Percentiles rank a stretch among this genome's conserved stretches.
phyloP scores from a whole-genome alignment of 2,888 invertebrate species.

The Mesorhabditis spiculigera region DNA sequence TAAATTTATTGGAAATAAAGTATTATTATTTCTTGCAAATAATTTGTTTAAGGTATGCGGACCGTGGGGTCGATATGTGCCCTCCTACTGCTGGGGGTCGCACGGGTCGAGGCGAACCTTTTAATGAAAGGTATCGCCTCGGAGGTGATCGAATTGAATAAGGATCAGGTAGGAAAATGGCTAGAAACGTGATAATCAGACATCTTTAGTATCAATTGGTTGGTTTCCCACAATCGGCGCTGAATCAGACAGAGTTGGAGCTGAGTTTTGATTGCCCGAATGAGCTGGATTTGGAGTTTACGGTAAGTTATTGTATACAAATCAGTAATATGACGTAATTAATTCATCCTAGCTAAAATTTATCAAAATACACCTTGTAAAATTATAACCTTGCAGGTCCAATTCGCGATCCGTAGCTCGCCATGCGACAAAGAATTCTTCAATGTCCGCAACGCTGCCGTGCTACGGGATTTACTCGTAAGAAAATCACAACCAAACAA shows the following conservation, averaged over 20 bases:
- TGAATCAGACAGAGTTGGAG: conserved; percentile 53
- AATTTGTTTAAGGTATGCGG: too few species aligned
- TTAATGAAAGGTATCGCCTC: background rate
- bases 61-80: too few species aligned
- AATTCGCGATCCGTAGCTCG: conserved; percentile 50
- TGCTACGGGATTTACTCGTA: conserved; percentile 25
- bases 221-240: conserved; percentile 53
- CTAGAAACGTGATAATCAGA: background rate
- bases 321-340: background rate
- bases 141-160: background rate
- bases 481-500: background rate
- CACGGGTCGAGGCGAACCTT: background rate
- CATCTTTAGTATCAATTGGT: conserved; percentile 50
- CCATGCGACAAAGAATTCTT: conserved; percentile 58
- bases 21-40: too few species aligned
- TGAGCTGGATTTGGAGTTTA: conserved; percentile 41
- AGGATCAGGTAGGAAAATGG: background rate
- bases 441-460: conserved; percentile 26
- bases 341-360: conserved; percentile 3
- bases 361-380: too few species aligned
- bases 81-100: too few species aligned
- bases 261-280: conserved; percentile 43
- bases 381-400: conserved; percentile 21
- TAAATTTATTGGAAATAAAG: too few species aligned
- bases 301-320: conserved; percentile 17